A percentile compares a stretch with the other conserved stretches of the same genome.
phyloP scores from a whole-genome alignment of 1,140 invertebrate species.

The Plutomurus gul region DNA sequence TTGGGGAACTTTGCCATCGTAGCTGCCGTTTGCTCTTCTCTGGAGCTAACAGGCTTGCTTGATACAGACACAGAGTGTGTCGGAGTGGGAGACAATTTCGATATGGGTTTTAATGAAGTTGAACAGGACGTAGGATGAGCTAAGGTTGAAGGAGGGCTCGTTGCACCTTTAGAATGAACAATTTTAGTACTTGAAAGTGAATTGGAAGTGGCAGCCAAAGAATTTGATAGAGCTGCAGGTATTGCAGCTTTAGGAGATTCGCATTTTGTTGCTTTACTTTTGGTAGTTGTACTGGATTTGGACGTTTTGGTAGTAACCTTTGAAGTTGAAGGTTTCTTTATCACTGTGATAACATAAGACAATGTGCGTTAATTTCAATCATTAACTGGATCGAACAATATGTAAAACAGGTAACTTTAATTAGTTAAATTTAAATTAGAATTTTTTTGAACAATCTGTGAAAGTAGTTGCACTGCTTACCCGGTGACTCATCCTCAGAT shows the following conservation, averaged over 20 bases:
- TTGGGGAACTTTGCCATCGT: constrained; percentile 47
- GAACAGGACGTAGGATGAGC: background rate
- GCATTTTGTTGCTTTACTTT: background rate
- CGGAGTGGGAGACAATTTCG: background rate
- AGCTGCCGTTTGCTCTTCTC: constrained; percentile 41
- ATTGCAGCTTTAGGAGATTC: background rate
- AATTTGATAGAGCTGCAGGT: background rate
- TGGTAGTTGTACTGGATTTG: background rate
- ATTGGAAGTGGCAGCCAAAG: background rate
- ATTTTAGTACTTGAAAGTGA: background rate
- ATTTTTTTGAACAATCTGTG: background rate
- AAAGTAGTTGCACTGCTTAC: background rate
- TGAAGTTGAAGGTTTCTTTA: constrained; percentile 19
- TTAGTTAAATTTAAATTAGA: background rate
- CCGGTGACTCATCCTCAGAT: constrained; percentile 42
- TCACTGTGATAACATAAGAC: background rate
- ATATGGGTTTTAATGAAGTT: background rate
- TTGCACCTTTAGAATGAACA: background rate
- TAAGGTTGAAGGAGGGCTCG: background rate
- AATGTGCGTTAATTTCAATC: background rate
- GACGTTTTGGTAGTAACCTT: constrained; percentile 10
- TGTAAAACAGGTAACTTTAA: background rate
- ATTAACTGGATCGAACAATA: too few species aligned
- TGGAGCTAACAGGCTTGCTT: background rate
- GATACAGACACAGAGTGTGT: background rate